Conservation (phyloP, 1,140 invertebrate species). For the Phymorhynchus buccinoides region DNA sequence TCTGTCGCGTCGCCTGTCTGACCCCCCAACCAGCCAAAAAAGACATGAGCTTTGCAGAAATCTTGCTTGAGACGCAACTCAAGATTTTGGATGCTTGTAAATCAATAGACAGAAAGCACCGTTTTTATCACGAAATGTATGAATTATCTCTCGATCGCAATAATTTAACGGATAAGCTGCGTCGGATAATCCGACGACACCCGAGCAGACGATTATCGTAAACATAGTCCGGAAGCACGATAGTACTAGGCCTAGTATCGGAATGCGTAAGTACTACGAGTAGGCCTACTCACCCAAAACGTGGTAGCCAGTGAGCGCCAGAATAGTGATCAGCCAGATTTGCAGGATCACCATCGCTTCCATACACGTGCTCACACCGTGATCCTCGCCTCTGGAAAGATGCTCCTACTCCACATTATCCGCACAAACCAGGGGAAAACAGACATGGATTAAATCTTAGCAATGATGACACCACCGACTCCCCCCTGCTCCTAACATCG, state of each 20-base stretch:
- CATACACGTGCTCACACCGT: neutral
- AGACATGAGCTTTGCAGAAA: too few relatives aligned
- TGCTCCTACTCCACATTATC: neutral
- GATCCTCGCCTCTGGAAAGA: neutral
- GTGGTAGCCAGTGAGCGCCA: neutral
- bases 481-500: too few relatives aligned
- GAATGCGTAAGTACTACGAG: neutral
- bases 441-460: neutral
- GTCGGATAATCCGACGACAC: neutral
- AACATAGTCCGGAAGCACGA: neutral
- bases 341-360: constrained; percentile 6
- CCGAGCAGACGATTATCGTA: neutral
- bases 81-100: too few relatives aligned
- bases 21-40: too few relatives aligned
- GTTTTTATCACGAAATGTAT: neutral
- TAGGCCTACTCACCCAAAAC: neutral
- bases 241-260: too few relatives aligned
- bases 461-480: neutral
- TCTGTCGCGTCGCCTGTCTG: neutral
- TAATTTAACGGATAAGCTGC: neutral
- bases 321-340: neutral
- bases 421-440: neutral
- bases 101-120: neutral
- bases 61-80: too few relatives aligned
- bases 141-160: neutral